A percentile compares a stretch with the other conserved stretches of the same genome.
Conservation (phyloP, 2,113 vertebrate species). For the Cranoglanis bouderius region DNA sequence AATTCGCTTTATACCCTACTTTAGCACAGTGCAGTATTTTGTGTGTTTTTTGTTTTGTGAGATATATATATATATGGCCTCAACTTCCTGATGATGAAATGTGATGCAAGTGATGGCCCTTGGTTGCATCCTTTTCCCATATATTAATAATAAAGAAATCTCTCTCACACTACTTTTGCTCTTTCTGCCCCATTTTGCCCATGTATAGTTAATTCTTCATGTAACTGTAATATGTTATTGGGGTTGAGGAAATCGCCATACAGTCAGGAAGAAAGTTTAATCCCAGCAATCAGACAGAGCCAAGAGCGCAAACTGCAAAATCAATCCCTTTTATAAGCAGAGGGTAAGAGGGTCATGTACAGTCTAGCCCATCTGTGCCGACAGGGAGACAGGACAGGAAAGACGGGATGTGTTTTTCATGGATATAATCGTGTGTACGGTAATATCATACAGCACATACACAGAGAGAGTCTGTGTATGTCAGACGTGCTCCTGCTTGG, state of each 20-base stretch:
- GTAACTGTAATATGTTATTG: not conserved
- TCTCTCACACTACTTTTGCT: not conserved
- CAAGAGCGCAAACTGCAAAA: constrained; percentile 27
- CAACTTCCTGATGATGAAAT: constrained; percentile 7
- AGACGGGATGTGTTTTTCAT: constrained; percentile 13
- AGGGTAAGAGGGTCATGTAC: not conserved
- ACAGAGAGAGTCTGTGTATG: not conserved
- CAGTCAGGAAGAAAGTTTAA: not conserved
- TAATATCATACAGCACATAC: not conserved
- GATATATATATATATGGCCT: not conserved
- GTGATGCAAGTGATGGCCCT: not conserved
- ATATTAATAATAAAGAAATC: not conserved
- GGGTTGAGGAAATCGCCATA: not conserved
- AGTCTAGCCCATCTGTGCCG: not conserved
- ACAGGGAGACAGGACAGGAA: not conserved
- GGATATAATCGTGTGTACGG: constrained; percentile 1
- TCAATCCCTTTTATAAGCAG: constrained; percentile 20
- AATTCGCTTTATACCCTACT: too few species aligned
- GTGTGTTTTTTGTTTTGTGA: too few species aligned
- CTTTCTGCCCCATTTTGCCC: not conserved
- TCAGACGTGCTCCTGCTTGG: constrained; percentile 6
- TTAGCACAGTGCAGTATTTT: too few species aligned
- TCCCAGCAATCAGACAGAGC: constrained; percentile 2
- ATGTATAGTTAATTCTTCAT: not conserved
- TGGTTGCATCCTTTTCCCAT: not conserved